Conservation (phyloP, 2,797 vertebrate species). For the Propithecus deckenii region DNA sequence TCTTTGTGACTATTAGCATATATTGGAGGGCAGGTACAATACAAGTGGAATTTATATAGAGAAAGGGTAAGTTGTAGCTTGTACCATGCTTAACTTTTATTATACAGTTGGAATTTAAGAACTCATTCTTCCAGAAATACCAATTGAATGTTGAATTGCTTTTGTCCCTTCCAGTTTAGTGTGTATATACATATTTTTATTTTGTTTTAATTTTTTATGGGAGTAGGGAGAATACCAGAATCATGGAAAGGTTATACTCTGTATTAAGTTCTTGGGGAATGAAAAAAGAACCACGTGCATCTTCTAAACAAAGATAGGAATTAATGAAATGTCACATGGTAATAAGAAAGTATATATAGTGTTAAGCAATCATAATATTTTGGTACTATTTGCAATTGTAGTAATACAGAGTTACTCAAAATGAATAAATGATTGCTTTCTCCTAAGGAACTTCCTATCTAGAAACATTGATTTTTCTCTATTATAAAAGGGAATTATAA, state of each 20-base stretch:
- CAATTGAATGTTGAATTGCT: background rate
- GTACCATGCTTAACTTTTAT: conserved; percentile 22
- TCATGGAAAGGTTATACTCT: background rate
- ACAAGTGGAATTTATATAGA: conserved; percentile 22
- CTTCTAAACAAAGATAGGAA: background rate
- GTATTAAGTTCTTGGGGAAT: background rate
- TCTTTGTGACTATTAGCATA: background rate
- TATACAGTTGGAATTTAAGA: conserved; percentile 33
- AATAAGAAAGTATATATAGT: background rate
- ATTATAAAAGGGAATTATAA: background rate
- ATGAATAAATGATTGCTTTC: background rate
- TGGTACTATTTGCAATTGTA: background rate
- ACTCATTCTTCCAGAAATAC: background rate
- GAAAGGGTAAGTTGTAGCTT: background rate
- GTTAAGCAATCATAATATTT: conserved; percentile 15
- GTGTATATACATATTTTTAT: background rate
- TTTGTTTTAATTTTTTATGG: background rate
- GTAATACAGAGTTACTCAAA: background rate
- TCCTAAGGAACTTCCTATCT: background rate
- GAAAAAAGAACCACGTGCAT: background rate
- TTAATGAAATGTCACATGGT: background rate
- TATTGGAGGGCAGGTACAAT: background rate
- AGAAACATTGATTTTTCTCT: conserved; percentile 22
- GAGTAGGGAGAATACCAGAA: background rate
- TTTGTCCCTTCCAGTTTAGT: background rate